Evolutionary conservation across 2,888 invertebrate genomes (phyloP), one percentile per base, ranked within the genome.

Genomic region (Caenorhabditis angaria): DNA sequence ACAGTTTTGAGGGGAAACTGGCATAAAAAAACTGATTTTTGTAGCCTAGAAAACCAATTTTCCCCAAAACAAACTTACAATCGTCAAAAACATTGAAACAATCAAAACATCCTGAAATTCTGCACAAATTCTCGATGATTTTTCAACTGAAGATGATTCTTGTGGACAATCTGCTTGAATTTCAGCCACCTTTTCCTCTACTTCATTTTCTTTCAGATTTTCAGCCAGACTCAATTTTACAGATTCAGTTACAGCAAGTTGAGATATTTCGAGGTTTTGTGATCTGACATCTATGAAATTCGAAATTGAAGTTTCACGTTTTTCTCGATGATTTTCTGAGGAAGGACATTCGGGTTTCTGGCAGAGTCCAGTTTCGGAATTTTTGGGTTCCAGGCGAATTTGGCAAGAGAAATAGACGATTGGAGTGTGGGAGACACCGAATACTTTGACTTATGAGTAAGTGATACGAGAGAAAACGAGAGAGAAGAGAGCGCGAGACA

Each of bases 381-480:
- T 51, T n/a, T 61, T 57, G 29, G 82, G 77, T n/a, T 82, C 65
- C 8, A 84, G 70, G 22, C 66, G 76, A 24, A 84, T 55, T 74
- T 83, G 78, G 35, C 84, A 84, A 54, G 82, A 79, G 62, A 81
- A 84, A 56, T 77, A 77, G 29, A 84, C 76, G 25, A 81, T 71
- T 22, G 83, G 74, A 22, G 77, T 62, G 20, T 82, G 73, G n/a
- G 81, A 77, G 4, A 83, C 77, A 18, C 83, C 83, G 56, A 84
- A 84, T 20, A 83, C 81, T 18, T 69, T 61, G n/a, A 82, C 72
- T 12, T 65, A 60, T 32, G 76, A 78, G 14, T 66, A 68, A n/a
- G 81, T 81, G 35, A n/a, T n/a, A n/a, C n/a, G n/a, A n/a, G n/a
- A n/a, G n/a, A n/a, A n/a, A n/a, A n/a, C n/a, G n/a, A n/a, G n/a